Base-by-base conservation (phyloP, 2,113 vertebrate genomes). In the Salvelinus namaycush region DNA sequence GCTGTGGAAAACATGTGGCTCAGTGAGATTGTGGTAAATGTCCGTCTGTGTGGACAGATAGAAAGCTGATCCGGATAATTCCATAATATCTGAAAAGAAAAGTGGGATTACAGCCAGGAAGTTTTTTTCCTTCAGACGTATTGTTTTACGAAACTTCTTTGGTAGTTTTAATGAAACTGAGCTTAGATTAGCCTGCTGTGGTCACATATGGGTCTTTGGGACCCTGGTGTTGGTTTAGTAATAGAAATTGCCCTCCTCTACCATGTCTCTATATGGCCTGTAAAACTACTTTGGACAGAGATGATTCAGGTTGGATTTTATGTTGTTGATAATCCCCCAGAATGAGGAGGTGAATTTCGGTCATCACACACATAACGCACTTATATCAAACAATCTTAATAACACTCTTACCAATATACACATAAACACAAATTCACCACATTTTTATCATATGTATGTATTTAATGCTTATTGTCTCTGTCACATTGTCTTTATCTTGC, bases 61-160 rank as follows among this genome's bases (percentile, higher is more conserved):
- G 78, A 22, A 72, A 69, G 81, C 79, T 89, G 83, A 88, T 84
- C 86, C 78, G 77, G 81, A 83, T 87, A 83, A 89, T 86, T 85
- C 83, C 69, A 57, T 26, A 68, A 76, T 72, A 77, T 79, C 67
- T 77, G 66, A 67, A 72, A 78, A 79, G 48, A 72, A 77, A 72
- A 39, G 44, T 20, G 54, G 79, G 74, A 87, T 81, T 77, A 76
- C 31, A 78, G 73, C 78, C 73, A 77, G 64, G 57, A 44, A 76
- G 9, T 44, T 44, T 3, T 44, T 44, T 2, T 44, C 2, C 9
- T 67, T 80, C 77, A 62, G 78, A 31, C 76, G 22, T 80, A 27
- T 81, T 84, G 29, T 81, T 74, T 81, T 65, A 66, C 83, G 68
- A 3, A 76, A 71, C 62, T 60, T 83, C 57, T 51, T 73, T 75